Percentiles rank a stretch among this genome's conserved stretches.
Evolutionary conservation across 2,113 vertebrate genomes (phyloP).

Genomic region (Aspidoscelis tigris): DNA sequence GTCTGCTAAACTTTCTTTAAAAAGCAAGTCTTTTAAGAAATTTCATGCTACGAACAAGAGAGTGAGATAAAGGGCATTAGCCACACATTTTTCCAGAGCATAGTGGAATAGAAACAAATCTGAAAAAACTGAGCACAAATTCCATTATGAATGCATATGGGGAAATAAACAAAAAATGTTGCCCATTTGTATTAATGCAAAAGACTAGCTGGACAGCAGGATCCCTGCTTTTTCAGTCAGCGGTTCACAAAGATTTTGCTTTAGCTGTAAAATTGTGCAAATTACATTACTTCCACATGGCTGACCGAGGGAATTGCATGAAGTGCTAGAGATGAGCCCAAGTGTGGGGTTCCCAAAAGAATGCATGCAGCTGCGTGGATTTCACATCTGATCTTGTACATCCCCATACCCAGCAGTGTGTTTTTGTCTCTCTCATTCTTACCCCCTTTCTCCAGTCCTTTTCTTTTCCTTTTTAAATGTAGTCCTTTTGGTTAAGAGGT

Average conservation of each 20-base stretch:
- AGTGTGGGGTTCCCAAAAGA: constrained; percentile 93
- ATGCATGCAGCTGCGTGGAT: constrained; percentile 90
- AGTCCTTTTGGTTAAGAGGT: constrained; percentile 71
- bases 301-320: constrained; percentile 91
- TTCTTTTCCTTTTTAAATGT: background rate
- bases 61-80: constrained; percentile 33
- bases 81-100: background rate
- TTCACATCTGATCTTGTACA: constrained; percentile 78
- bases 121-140: constrained; percentile 44
- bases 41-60: constrained; percentile 7
- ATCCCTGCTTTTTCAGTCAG: constrained; percentile 68
- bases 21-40: constrained; percentile 49
- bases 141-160: constrained; percentile 58
- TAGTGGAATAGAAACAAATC: no score
- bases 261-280: constrained; percentile 82
- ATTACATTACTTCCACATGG: constrained; percentile 84
- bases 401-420: constrained; percentile 69
- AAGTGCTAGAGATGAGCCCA: constrained; percentile 85
- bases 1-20: constrained; percentile 22
- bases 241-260: constrained; percentile 72
- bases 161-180: constrained; percentile 68
- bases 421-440: constrained; percentile 1
- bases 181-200: constrained; percentile 69
- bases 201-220: constrained; percentile 68
- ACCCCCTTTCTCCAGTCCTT: background rate